These are phyloP conservation scores for Caenorhabditis briggsae DNA, from an alignment of 1,140 invertebrate species.

Conservation along the genomic window DNA sequence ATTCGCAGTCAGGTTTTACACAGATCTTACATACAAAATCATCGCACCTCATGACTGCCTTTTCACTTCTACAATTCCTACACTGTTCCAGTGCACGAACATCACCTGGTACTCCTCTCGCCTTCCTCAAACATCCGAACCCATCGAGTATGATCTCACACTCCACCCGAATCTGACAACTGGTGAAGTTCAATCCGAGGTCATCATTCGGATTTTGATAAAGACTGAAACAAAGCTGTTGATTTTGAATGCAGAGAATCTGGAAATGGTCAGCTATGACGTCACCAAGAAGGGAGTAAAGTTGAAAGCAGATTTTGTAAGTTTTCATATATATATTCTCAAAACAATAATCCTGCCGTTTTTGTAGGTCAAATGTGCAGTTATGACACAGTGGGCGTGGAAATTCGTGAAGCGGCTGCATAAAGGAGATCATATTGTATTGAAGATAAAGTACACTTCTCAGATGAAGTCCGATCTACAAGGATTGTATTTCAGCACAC, in stretches of 20 bases:
- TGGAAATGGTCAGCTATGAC: constrained; percentile 62
- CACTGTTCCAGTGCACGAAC: constrained; percentile 19
- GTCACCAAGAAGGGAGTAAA: constrained; percentile 38
- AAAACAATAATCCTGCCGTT: background rate
- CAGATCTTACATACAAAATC: too few relatives aligned
- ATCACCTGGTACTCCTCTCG: constrained; percentile 88
- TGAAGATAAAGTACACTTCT: constrained; percentile 52
- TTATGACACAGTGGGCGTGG: constrained; percentile 65
- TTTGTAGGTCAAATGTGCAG: constrained; percentile 53
- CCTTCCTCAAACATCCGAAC: constrained; percentile 86
- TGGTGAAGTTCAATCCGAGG: constrained; percentile 84
- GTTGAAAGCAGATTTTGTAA: constrained; percentile 59
- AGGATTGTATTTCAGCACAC: constrained; percentile 67
- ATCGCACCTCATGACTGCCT: too few relatives aligned
- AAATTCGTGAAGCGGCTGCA: constrained; percentile 32
- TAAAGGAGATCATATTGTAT: constrained; percentile 52
- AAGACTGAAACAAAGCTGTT: constrained; percentile 56
- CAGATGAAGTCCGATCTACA: constrained; percentile 64
- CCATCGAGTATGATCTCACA: constrained; percentile 88
- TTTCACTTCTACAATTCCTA: too few relatives aligned
- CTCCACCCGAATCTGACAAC: constrained; percentile 94
- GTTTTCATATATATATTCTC: background rate
- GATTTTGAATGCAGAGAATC: constrained; percentile 64
- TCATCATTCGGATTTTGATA: constrained; percentile 68
- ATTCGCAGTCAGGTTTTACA: too few relatives aligned